phyloP scores from a whole-genome alignment of 1,140 invertebrate genomes.

The Zaprionus davidi region DNA sequence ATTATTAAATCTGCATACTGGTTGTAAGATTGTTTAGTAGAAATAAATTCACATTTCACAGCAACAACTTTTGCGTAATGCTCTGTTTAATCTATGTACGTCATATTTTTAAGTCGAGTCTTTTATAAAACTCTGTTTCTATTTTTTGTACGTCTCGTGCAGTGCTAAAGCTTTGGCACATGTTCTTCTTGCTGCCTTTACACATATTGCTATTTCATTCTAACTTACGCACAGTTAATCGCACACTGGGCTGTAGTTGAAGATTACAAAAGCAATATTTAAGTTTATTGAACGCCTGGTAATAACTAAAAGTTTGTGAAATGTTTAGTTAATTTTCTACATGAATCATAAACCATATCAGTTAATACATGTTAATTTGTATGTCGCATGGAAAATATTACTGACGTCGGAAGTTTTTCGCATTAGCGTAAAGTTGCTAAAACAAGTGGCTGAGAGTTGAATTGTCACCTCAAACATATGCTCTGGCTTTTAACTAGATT shows the following conservation, averaged over 20 bases:
- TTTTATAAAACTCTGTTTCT: background rate
- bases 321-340: slow-evolving; percentile 35
- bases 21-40: background rate
- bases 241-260: slow-evolving; percentile 47
- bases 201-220: slow-evolving; percentile 30
- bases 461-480: slow-evolving; percentile 23
- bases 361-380: slow-evolving; percentile 60
- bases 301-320: slow-evolving; percentile 10
- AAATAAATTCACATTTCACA: background rate
- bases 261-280: background rate
- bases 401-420: slow-evolving; percentile 63
- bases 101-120: slow-evolving; percentile 10
- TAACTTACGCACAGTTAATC: slow-evolving; percentile 12
- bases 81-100: background rate
- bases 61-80: background rate
- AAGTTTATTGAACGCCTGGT: background rate
- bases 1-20: background rate
- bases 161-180: slow-evolving; percentile 40
- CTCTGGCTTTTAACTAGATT: slow-evolving; percentile 35
- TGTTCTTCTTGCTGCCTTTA: slow-evolving; percentile 22
- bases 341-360: slow-evolving; percentile 47
- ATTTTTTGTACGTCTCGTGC: slow-evolving; percentile 67
- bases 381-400: slow-evolving; percentile 57
- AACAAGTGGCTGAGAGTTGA: slow-evolving; percentile 40
- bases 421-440: slow-evolving; percentile 70